phyloP scores from a whole-genome alignment of 2,113 vertebrate species.

The Delphinus delphis region DNA sequence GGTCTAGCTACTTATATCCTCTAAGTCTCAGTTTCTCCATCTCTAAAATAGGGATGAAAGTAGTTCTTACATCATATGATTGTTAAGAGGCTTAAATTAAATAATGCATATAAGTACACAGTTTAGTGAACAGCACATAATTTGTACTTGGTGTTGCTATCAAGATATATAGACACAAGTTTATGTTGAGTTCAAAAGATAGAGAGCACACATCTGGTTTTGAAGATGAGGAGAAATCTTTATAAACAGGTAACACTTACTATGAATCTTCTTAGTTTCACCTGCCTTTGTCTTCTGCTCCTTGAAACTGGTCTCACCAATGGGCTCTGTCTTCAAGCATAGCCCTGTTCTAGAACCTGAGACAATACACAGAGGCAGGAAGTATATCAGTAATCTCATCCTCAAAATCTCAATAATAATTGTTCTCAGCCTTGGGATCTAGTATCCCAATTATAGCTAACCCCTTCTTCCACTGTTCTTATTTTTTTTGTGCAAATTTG shows the following conservation, averaged over 20 bases:
- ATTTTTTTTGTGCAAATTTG: background rate
- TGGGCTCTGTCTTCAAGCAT: background rate
- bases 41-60: background rate
- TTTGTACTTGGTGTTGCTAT: background rate
- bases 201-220: background rate
- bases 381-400: background rate
- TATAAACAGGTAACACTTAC: background rate
- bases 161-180: background rate
- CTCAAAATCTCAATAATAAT: background rate
- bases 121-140: background rate
- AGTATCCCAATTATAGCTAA: background rate
- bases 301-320: background rate
- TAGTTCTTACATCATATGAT: background rate
- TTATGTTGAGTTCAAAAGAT: background rate
- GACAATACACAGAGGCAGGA: background rate
- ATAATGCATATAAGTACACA: background rate
- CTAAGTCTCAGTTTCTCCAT: background rate
- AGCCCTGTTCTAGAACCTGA: background rate
- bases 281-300: background rate
- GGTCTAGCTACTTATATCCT: background rate
- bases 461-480: background rate
- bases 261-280: background rate
- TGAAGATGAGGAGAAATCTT: background rate
- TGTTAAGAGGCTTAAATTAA: background rate
- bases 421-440: background rate